Percentiles rank a stretch among this genome's conserved stretches.
phyloP scores from a whole-genome alignment of 2,888 invertebrate species.

The Microctonus hyperodae region DNA sequence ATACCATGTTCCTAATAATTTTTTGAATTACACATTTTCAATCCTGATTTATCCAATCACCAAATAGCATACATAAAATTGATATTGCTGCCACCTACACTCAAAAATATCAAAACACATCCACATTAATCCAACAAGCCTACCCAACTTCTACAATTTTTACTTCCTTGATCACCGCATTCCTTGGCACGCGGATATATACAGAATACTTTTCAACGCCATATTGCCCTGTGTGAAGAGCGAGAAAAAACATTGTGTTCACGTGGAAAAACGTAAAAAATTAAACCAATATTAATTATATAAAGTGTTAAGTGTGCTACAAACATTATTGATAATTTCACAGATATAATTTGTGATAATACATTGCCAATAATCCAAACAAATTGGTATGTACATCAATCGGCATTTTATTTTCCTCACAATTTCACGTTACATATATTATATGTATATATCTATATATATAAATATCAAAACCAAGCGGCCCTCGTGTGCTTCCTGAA shows the following conservation, averaged over 20 bases:
- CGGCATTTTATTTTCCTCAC: background rate
- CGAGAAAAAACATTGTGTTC: slow-evolving; percentile 74
- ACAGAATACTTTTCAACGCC: slow-evolving; percentile 61
- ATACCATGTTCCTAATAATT: no score
- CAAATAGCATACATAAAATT: no score
- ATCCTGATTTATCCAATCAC: no score
- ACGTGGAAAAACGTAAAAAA: slow-evolving; percentile 66
- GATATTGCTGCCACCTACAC: no score
- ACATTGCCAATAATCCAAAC: slow-evolving; percentile 27
- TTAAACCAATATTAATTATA: slow-evolving; percentile 25
- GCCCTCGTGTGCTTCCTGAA: slow-evolving; percentile 41
- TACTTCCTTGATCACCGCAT: no score
- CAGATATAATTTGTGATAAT: slow-evolving; percentile 35
- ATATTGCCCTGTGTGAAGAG: slow-evolving; percentile 71
- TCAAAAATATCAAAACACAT: no score
- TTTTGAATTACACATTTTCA: no score
- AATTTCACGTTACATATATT: no score
- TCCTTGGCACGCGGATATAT: slow-evolving; percentile 8
- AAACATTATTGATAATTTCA: slow-evolving; percentile 29
- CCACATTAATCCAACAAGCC: no score
- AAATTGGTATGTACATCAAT: slow-evolving; percentile 34
- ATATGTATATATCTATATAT: no score
- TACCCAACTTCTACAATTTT: no score
- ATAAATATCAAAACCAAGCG: slow-evolving; percentile 17
- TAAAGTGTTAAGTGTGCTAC: slow-evolving; percentile 30